phyloP scores from a whole-genome alignment of 2,113 vertebrate species.

The Mirza zaza region DNA sequence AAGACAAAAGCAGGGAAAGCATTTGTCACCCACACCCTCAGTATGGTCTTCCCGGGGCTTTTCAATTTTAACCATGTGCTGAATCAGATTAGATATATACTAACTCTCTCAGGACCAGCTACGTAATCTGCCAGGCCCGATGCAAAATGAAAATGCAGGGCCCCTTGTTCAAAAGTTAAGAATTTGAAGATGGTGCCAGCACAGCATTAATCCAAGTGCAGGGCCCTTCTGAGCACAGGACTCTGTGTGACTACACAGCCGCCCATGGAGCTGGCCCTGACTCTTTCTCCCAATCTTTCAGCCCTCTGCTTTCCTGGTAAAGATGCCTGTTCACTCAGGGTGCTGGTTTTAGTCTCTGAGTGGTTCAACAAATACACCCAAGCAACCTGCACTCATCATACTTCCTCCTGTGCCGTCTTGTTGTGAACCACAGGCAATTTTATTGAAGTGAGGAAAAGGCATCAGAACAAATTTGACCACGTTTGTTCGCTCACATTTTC shows the following conservation, averaged over 20 bases:
- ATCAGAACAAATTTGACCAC: background rate
- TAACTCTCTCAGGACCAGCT: background rate
- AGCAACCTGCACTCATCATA: background rate
- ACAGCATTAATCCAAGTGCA: background rate
- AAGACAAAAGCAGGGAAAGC: background rate
- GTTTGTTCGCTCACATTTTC: constrained; percentile 23
- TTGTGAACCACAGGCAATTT: constrained; percentile 32
- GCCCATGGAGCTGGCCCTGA: background rate
- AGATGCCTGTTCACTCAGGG: background rate
- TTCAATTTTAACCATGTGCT: background rate
- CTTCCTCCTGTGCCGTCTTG: constrained; percentile 40
- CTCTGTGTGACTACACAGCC: background rate
- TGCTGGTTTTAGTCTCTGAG: constrained; percentile 1
- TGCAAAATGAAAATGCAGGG: background rate
- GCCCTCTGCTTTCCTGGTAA: background rate
- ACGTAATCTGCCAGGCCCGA: background rate
- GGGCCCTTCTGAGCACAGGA: background rate
- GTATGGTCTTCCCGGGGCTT: background rate
- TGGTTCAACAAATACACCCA: background rate
- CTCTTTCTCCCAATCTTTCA: background rate
- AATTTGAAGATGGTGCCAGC: background rate
- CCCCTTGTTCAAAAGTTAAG: background rate
- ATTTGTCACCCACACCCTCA: background rate
- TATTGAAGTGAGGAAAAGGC: constrained; percentile 30
- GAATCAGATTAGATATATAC: background rate